Evolutionary conservation across 2,888 invertebrate species (phyloP), one percentile per base, ranked within the genome.

Genomic region (Chesias legatella): DNA sequence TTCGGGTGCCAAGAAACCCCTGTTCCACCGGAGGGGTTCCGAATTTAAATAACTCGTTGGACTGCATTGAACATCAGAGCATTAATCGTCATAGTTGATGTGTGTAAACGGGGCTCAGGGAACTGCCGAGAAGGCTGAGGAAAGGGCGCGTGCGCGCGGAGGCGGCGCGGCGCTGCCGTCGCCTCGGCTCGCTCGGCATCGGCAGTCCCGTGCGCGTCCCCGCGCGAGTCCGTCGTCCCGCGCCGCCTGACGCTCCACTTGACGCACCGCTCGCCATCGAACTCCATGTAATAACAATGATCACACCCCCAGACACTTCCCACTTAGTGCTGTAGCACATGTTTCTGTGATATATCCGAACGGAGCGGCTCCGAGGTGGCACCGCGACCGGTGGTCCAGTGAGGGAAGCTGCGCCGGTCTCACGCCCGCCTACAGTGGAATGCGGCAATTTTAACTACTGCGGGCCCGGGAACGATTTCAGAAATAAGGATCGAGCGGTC

Each of bases 391-490:
- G 81, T 81, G 82, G 81, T 81, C 82, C 79, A 74, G 75, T 77
- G 73, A 74, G 76, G 79, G 82, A 84, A 73, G 81, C 81, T 83
- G 83, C 81, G 80, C 72, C 76, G 76, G 77, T 76, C 78, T 73
- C 74, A 75, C 80, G 81, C 82, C 79, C 73, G 79, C 70, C 73
- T 79, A 79, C 79, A 78, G 76, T 76, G 86, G 86, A 88, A 88
- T 88, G 86, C 86, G 83, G 86, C 79, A 85, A 85, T 84, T 85
- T 86, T 85, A 85, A 84, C 85, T 82, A 84, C 84, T 84, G 84
- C 85, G 78, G 84, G 79, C 78, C 70, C 78, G 73, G 79, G 74
- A 79, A 76, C 78, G 75, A 75, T 78, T 79, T 72, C 72, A 67
- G 73, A 75, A 73, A 55, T 74, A 79, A 77, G 79, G 76, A 78